phyloP scores from a whole-genome alignment of 1,140 invertebrate genomes.

The Bursaphelenchus mucronatus region DNA sequence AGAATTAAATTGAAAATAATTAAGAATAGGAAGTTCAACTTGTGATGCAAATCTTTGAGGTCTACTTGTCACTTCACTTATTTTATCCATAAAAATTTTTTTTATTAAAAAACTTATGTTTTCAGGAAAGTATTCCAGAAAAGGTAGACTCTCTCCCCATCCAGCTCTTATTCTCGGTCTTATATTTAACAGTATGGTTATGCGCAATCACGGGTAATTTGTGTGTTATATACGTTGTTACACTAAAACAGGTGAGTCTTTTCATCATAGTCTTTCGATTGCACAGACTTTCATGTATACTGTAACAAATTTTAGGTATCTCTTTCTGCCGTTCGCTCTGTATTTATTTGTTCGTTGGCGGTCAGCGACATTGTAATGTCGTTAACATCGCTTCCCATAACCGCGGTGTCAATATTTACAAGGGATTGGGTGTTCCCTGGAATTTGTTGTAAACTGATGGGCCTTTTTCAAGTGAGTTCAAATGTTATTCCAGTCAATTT shows the following conservation, averaged over 20 bases:
- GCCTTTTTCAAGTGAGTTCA: slow-evolving; percentile 54
- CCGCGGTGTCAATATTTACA: slow-evolving; percentile 57
- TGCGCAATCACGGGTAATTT: slow-evolving; percentile 54
- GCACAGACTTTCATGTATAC: slow-evolving; percentile 1
- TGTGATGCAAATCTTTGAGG: background rate
- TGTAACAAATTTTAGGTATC: slow-evolving; percentile 47
- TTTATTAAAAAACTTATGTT: slow-evolving; percentile 19
- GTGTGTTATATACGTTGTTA: slow-evolving; percentile 55
- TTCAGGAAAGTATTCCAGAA: slow-evolving; percentile 43
- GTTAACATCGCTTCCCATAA: slow-evolving; percentile 55
- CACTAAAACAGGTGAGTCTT: slow-evolving; percentile 53
- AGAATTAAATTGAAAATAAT: slow-evolving; percentile 7
- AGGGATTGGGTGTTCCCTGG: slow-evolving; percentile 60
- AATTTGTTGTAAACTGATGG: slow-evolving; percentile 58
- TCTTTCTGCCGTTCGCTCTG: slow-evolving; percentile 53
- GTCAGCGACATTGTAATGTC: slow-evolving; percentile 54
- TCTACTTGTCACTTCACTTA: background rate
- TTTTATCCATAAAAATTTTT: slow-evolving; percentile 1
- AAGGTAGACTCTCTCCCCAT: slow-evolving; percentile 44
- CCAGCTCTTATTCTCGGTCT: slow-evolving; percentile 51
- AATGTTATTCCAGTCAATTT: no score
- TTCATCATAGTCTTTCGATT: background rate
- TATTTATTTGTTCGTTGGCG: slow-evolving; percentile 58
- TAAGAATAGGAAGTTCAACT: slow-evolving; percentile 2
- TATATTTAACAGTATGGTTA: slow-evolving; percentile 57